Evolutionary conservation across 2,888 invertebrate genomes (phyloP), one percentile per base, ranked within the genome.

Genomic region (Aleiodes leptofemur): DNA sequence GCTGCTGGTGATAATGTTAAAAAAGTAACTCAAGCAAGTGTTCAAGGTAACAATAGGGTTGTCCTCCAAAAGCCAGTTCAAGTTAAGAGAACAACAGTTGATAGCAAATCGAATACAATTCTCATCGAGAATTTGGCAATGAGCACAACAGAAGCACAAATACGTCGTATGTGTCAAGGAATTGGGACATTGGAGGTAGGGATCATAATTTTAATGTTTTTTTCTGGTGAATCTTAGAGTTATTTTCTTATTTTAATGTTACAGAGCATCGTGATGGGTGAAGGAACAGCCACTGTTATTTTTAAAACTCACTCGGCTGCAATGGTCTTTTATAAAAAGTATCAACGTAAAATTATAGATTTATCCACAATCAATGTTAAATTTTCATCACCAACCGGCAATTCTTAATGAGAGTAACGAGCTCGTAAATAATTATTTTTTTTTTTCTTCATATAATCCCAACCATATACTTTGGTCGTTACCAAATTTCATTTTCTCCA

Each of bases 251-350:
- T 75, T 61, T 38, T 74, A 77, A 53, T 86, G 82, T 88, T 88
- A 66, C 85, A 89, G 88, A 88, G 84, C 80, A 84, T 89, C 83
- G 83, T 85, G 75, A 88, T 89, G 87, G 86, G 86, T 79, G 88
- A 88, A 56, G 85, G 87, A 78, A 86, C 82, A 72, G 87, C 88
- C 73, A 91, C 90, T 79, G 90, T 92, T 82, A 89, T 90, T 80
- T 92, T 92, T 89, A 91, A 91, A 87, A 91, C 90, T 79, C 90
- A 91, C 85, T 90, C 91, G 78, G 90, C 91, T 78, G 92, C 92
- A 81, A 90, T 90, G 86, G 90, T 90, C 77, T 92, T 92, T 90
- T 91, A 90, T 88, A 91, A 91, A 87, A 91, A 91, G 87, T 91
- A 91, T 84, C 91, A 91, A 80, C 91, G 91, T 64, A 90, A 90